Evolutionary conservation across 2,797 vertebrate genomes (phyloP), one percentile per base, ranked within the genome.

Genomic region (Ciconia nigra): DNA sequence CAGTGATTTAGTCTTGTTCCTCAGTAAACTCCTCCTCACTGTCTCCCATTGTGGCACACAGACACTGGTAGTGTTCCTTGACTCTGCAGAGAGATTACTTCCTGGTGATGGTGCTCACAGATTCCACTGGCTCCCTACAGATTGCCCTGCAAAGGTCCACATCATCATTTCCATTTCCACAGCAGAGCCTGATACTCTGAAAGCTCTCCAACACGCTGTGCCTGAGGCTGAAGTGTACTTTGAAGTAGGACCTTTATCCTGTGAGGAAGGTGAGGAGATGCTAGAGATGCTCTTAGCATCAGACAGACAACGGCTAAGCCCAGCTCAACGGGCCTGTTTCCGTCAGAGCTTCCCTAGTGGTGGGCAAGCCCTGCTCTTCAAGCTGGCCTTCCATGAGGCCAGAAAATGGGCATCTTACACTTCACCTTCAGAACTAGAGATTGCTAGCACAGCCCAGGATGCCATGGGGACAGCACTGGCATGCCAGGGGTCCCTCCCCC

Each of bases 61-160:
- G 71, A 96, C 97, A 1, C 94, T 99, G 6, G 92, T 99, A 41
- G 44, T 99, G 24, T 83, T 99, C 72, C 96, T 99, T 46, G 99
- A 98, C 39, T 97, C 97, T 0, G 19, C 98, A 86, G 99, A 99
- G 26, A 98, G 97, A 26, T 97, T 99, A 8, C 96, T 98, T 9
- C 85, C 97, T 20, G 61, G 49, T 12, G 83, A 79, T 18, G 90
- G 82, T 3, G 87, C 98, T 7, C 97, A 88, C 83, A 96, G 95
- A 22, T 74, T 98, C 26, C 92, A 86, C 72, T 99, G 99, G 98
- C 93, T 99, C 83, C 99, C 99, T 2, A 55, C 94, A 54, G 83
- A 70, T 26, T 95, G 99, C 37, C 99, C 99, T 2, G 97, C 98
- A 0, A 97, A 98, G 24, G 94, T 99, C 17, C 98, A 99, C 71